phyloP scores from a whole-genome alignment of 1,140 invertebrate species.

The Bombyx mori region ASM3026992v2 NC_085115.1:9535001-9535500 shows the following conservation, averaged over 20 bases:
- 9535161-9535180: too few species aligned
- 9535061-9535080: too few species aligned
- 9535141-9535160: too few species aligned
- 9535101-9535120: too few species aligned
- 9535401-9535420: constrained; percentile 4
- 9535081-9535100: too few species aligned
- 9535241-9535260: constrained; percentile 16
- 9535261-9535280: constrained; percentile 44
- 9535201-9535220: too few species aligned
- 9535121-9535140: too few species aligned
- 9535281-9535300: constrained; percentile 66
- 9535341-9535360: constrained; percentile 62
- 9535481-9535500: background rate
- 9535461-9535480: background rate
- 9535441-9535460: background rate
- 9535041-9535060: too few species aligned
- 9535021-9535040: too few species aligned
- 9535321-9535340: constrained; percentile 58
- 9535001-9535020: too few species aligned
- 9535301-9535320: constrained; percentile 60
- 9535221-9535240: too few species aligned
- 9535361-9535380: constrained; percentile 64
- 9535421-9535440: background rate
- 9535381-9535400: constrained; percentile 50
- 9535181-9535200: too few species aligned